Conservation (phyloP, 1,140 invertebrate genomes). For the Bombus confusus region DNA sequence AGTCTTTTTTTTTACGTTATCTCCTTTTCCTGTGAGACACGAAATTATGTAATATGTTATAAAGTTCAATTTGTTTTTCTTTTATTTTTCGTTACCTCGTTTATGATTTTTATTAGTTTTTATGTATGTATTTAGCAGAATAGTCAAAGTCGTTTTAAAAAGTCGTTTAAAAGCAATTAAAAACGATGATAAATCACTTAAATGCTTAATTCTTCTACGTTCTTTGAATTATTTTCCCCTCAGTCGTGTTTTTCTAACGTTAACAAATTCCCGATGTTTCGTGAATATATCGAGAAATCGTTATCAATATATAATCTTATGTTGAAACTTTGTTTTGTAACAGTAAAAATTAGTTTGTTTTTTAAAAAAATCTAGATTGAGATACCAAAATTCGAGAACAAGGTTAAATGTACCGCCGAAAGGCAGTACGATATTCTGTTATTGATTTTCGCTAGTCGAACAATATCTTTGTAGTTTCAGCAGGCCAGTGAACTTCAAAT, state of each 20-base stretch:
- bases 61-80: no score
- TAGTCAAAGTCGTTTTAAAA: no score
- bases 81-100: no score
- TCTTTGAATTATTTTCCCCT: not conserved
- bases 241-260: fast-evolving
- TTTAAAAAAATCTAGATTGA: not conserved
- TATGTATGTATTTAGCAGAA: fast-evolving
- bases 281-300: no score
- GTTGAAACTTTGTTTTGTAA: not conserved
- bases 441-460: constrained; percentile 70
- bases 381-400: not conserved
- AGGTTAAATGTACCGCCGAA: constrained; percentile 67
- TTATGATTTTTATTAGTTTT: fast-evolving
- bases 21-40: fast-evolving
- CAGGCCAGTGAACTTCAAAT: not conserved
- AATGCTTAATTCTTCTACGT: not conserved
- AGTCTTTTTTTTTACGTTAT: fast-evolving
- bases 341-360: not conserved
- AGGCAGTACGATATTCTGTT: constrained; percentile 65
- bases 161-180: no score
- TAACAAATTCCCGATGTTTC: no score
- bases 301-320: not conserved
- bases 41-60: no score
- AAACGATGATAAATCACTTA: not conserved
- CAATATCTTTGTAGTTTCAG: constrained; percentile 34